These are phyloP conservation scores for Leucosticte australis DNA, from an alignment of 2,113 vertebrate species.

Conservation along the genomic window DNA sequence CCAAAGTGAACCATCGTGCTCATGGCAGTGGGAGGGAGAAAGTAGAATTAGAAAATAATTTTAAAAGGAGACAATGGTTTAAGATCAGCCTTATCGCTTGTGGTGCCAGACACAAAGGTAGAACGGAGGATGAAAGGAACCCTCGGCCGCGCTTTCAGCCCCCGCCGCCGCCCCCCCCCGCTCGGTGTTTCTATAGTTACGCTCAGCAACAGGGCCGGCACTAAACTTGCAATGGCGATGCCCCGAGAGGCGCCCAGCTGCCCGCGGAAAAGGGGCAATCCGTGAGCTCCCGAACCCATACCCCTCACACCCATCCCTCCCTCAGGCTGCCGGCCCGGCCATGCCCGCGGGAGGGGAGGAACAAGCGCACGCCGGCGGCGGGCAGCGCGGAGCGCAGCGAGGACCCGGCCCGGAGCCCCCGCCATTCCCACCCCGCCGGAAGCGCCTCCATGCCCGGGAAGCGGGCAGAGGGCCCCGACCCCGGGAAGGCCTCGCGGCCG, in stretches of 20 bases:
- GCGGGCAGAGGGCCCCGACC: neutral
- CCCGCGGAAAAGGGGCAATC: neutral
- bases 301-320: rapidly evolving
- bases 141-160: neutral
- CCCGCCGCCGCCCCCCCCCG: neutral
- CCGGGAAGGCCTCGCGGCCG: neutral
- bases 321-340: neutral
- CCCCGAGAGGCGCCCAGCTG: neutral
- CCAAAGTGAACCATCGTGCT: neutral
- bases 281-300: rapidly evolving
- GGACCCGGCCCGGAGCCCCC: neutral
- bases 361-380: neutral
- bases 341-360: neutral
- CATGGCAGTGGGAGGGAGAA: neutral
- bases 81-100: neutral
- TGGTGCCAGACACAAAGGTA: neutral
- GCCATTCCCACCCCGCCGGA: neutral
- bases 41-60: neutral
- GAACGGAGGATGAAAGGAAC: neutral
- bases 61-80: neutral
- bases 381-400: too few species aligned
- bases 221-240: neutral
- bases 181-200: conserved; percentile 31
- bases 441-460: neutral
- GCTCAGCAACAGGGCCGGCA: neutral